Percentiles rank a stretch among this genome's conserved stretches.
Evolutionary conservation across 2,888 invertebrate genomes (phyloP).

Genomic region (Apodemia duryi): DNA sequence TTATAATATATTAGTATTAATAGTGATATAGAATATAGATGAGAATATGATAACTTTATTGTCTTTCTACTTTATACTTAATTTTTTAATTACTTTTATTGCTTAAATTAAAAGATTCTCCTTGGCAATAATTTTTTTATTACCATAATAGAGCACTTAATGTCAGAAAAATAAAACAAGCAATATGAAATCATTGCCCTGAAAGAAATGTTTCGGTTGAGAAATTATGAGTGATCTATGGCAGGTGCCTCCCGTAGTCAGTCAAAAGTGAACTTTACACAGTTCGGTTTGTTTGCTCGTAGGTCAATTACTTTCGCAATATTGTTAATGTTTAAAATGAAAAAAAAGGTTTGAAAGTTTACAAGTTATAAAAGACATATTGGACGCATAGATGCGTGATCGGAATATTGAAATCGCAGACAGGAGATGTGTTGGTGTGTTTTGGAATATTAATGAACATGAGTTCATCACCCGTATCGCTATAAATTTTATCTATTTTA

Average conservation of each 20-base stretch:
- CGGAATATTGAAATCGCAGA: slow-evolving; percentile 54
- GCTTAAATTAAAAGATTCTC: not conserved
- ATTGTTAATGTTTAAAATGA: not conserved
- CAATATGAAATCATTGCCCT: slow-evolving; percentile 45
- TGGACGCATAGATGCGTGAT: slow-evolving; percentile 46
- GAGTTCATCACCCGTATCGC: slow-evolving; percentile 64
- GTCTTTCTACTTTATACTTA: no score
- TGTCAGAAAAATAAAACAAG: slow-evolving; percentile 4
- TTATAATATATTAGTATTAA: no score
- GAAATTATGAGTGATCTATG: slow-evolving; percentile 23
- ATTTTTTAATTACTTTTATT: not conserved
- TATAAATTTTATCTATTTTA: not conserved
- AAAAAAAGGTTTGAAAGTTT: not conserved
- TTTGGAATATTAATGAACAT: slow-evolving; percentile 67
- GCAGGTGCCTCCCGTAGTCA: slow-evolving; percentile 30
- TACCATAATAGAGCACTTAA: not conserved
- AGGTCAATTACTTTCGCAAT: slow-evolving; percentile 27
- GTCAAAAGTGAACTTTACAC: slow-evolving; percentile 31
- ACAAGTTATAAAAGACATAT: not conserved
- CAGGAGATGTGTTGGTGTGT: slow-evolving; percentile 55
- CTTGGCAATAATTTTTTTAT: not conserved
- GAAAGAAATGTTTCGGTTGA: slow-evolving; percentile 67
- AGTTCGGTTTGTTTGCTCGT: slow-evolving; percentile 23
- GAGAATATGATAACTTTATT: no score
- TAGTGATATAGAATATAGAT: no score